phyloP scores from a whole-genome alignment of 2,113 vertebrate genomes.

The western clawed frog (Xenopus tropicalis) region UCB_Xtro_10.0 CM004447.2:95107501-95108000 shows the following conservation, averaged over 20 bases:
- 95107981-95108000: not conserved
- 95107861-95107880: constrained; percentile 1
- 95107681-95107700: not conserved
- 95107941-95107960: constrained; percentile 1
- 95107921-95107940: not conserved
- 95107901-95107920: not conserved
- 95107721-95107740: not conserved
- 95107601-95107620: no score
- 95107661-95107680: no score
- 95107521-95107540: no score
- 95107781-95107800: not conserved
- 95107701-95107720: not conserved
- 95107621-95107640: no score
- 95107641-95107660: no score
- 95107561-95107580: no score
- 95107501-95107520: no score
- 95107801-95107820: not conserved
- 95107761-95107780: not conserved
- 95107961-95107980: not conserved
- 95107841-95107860: not conserved
- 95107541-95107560: no score
- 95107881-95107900: not conserved
- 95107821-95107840: not conserved
- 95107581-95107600: no score
- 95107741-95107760: not conserved